Percentiles rank a stretch among this genome's conserved stretches.
Conservation (phyloP, 2,797 vertebrate genomes). For the Rallus crepitans region DNA sequence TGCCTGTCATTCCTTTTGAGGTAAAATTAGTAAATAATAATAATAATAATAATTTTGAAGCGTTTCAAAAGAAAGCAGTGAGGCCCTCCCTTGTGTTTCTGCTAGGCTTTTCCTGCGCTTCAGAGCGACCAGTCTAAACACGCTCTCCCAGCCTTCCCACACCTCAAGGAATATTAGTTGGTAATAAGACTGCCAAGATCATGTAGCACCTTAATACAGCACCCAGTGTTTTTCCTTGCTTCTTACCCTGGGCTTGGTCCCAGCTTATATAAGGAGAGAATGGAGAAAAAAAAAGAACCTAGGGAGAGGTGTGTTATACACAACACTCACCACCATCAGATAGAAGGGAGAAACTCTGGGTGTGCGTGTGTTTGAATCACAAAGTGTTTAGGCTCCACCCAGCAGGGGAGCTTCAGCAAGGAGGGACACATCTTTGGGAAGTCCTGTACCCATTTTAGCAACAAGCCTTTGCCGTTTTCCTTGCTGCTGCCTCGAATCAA, state of each 20-base stretch:
- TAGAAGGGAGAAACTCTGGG: not conserved
- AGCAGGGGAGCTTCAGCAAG: not conserved
- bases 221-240: not conserved
- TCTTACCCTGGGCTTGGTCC: not conserved
- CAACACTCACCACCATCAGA: not conserved
- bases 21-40: constrained; percentile 9
- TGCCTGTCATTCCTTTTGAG: not conserved
- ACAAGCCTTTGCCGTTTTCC: not conserved
- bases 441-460: not conserved
- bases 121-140: constrained; percentile 17
- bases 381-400: not conserved
- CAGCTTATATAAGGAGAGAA: not conserved
- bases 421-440: not conserved
- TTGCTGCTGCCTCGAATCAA: not conserved
- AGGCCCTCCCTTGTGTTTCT: not conserved
- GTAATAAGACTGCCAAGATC: not conserved
- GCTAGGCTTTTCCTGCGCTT: not conserved
- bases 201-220: not conserved
- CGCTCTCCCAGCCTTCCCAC: not conserved
- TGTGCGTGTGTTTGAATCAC: rapidly evolving
- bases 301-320: not conserved
- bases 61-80: not conserved
- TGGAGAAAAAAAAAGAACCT: rapidly evolving
- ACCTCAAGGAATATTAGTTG: constrained; percentile 30
- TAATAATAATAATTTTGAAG: not conserved